These are phyloP conservation scores for Lottia scabra DNA, from an alignment of 2,888 invertebrate species.

Conservation along the genomic window DNA sequence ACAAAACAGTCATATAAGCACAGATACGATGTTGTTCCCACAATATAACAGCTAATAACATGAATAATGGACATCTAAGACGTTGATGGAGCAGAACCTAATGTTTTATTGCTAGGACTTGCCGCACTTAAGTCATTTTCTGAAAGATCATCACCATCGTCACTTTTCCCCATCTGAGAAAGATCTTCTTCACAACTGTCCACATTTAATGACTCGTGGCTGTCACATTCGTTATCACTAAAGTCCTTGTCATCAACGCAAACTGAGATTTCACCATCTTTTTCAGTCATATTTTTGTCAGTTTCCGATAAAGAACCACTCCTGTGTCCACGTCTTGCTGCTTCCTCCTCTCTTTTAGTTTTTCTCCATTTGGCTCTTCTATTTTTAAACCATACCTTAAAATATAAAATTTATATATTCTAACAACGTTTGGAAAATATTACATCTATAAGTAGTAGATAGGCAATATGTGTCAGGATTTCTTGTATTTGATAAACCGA, in stretches of 20 bases:
- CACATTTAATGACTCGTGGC: background rate
- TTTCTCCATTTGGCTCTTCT: slow-evolving; percentile 96
- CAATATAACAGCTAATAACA: too few species aligned
- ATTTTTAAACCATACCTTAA: slow-evolving; percentile 96
- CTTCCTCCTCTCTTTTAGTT: slow-evolving; percentile 82
- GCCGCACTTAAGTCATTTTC: background rate
- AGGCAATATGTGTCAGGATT: too few species aligned
- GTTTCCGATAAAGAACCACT: slow-evolving; percentile 5
- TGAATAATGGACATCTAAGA: background rate
- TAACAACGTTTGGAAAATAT: too few species aligned
- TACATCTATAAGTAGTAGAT: too few species aligned
- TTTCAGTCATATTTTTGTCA: slow-evolving; percentile 5
- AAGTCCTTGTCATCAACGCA: slow-evolving; percentile 18
- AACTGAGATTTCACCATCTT: slow-evolving; percentile 15
- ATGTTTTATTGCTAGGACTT: background rate
- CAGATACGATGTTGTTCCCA: too few species aligned
- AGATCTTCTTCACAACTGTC: background rate
- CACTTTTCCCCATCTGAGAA: background rate
- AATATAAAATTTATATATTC: too few species aligned
- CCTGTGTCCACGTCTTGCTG: slow-evolving; percentile 29
- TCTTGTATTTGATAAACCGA: too few species aligned
- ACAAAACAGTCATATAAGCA: too few species aligned
- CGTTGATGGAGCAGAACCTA: background rate
- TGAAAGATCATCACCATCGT: background rate
- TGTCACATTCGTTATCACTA: background rate